Base-by-base conservation (phyloP, 1,140 invertebrate genomes). In the Drosophila rhopaloa region DNA sequence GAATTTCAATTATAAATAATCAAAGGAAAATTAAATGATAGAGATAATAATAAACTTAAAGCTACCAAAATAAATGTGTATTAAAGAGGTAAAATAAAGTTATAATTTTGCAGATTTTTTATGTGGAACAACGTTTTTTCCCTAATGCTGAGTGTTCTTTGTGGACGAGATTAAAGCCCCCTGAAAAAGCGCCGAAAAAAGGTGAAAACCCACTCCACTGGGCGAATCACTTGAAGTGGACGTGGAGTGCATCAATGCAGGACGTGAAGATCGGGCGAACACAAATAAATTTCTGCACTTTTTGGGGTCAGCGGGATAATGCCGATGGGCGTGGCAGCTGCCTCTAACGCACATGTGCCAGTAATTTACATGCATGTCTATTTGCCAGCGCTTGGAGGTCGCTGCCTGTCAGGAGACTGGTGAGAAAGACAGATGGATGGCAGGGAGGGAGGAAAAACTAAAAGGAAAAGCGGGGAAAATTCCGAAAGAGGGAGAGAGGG, bases 331-430 rank as follows among this genome's bases (percentile, higher is more conserved):
- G 67, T 71, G 65, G 65, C 67, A 71, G 67, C 37, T 71, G 67
- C 44, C 67, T 48, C 63, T 37, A 58, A 72, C 60, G 73, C 73
- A 76, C 73, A 76, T 67, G 70, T 58, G 65, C 50, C 37, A 77
- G 68, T 76, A 79, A 75, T 88, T 86, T 79, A 79, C 82, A 79
- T 85, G 74, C 44, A 75, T 82, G 79, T 81, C 79, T 82, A 82
- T 82, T 61, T 76, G 76, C 60, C 40, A 61, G 50, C 75, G 76
- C 76, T 75, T 58, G 75, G 83, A 86, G 82, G 78, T 85, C 82
- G 82, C 76, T 81, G 82, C 59, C 75, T 85, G 82, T 82, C 82
- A 84, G 66, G 67, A 68, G 63, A 71, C 59, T 76, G 47, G 58
- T 58, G 68, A 72, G 63, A 58, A 48, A 60, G 56, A 76, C 50